Base-by-base conservation (phyloP, 2,888 invertebrate species). In the Dynastes hyllus region DNA sequence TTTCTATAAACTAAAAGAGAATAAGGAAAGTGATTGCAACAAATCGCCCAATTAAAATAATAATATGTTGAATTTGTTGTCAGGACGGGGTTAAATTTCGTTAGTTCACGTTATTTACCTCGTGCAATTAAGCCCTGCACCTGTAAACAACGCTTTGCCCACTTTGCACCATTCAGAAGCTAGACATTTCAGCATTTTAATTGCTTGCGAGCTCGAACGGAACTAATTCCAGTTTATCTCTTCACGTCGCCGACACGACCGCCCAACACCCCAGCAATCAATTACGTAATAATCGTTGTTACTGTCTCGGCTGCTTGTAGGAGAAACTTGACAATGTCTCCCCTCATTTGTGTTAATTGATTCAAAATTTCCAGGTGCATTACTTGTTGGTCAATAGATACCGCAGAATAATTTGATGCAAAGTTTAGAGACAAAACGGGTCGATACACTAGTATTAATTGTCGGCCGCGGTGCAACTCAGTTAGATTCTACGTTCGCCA, bases 381-480 rank as follows among this genome's bases (percentile, higher is more conserved):
- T 55, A 9, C 11, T 45, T 5, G 29, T 27, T 75, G 27, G 13
- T 4, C 13, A 2, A 11, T 16, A 45, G 16, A 16, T 27, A 8
- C 27, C 5, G 45, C 61, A 11, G 27, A 75, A 22, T 61, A 58
- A 45, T 61, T 61, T 27, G 58, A 61, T 61, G 40, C 27, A 40
- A 40, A 22, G 27, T 40, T 75, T 61, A 9, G 55, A 63, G 37
- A 45, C 45, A 13, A 22, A 40, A 50, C 1, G 45, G 63, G 45
- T 75, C 73, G 45, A 75, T 75, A 61, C 22, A 3, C 2, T 40
- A 40, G 27, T 63, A 75, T 75, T 61, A 75, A 75, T 63, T 58
- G 27, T 45, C 27, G 50, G 61, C 45, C 45, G 37, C 40, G 32
- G 37, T 67, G 55, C 6, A 55, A 77, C 29, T 32, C 40, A 69